These are phyloP conservation scores for Drosophila bocki DNA, from an alignment of 1,140 invertebrate genomes.

Conservation along the genomic window DNA sequence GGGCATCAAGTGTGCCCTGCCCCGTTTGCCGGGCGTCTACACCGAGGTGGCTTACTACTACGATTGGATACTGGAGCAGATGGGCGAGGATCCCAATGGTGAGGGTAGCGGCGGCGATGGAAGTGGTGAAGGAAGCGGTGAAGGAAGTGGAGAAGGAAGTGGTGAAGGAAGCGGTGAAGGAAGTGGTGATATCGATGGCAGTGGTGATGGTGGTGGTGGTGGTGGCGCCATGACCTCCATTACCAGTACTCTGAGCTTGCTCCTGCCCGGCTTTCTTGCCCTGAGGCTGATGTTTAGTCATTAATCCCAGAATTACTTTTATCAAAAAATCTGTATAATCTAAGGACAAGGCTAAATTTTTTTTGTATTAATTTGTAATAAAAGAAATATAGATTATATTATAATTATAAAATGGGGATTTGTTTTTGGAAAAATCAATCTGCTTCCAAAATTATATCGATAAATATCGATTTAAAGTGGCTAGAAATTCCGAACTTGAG, in stretches of 20 bases:
- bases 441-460: too few species aligned
- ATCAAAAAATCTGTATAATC: neutral
- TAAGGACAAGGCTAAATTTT: neutral
- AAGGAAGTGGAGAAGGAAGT: conserved; percentile 10
- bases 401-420: neutral
- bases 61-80: conserved; percentile 86
- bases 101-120: conserved; percentile 3
- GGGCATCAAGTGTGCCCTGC: conserved; percentile 89
- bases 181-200: neutral
- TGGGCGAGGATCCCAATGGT: conserved; percentile 24
- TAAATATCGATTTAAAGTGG: too few species aligned
- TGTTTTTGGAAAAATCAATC: neutral
- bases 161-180: conserved; percentile 10
- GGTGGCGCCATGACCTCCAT: conserved; percentile 43
- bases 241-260: conserved; percentile 25
- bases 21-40: conserved; percentile 89
- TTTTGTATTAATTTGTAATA: conserved; percentile 2
- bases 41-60: conserved; percentile 88
- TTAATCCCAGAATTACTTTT: neutral
- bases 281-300: conserved; percentile 3
- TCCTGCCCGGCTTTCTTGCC: conserved; percentile 32
- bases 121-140: conserved; percentile 1
- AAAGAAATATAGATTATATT: neutral
- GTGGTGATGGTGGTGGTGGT: conserved; percentile 28
- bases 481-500: too few species aligned